phyloP scores from a whole-genome alignment of 2,113 vertebrate species.

The Pseudopipra pipra region DNA sequence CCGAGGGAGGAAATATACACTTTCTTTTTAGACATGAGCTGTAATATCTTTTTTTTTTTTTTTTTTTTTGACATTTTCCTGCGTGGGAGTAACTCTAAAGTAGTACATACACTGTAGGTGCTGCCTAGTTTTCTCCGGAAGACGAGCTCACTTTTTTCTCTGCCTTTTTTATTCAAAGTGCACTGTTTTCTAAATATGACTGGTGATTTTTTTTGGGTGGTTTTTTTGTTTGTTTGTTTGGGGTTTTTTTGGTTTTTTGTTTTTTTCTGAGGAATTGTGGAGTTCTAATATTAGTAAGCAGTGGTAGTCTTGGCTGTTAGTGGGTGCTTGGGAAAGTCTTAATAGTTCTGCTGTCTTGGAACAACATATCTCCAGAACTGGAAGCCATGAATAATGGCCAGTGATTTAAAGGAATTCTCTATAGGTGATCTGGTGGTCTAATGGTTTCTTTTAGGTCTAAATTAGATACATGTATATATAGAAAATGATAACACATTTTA shows the following conservation, averaged over 20 bases:
- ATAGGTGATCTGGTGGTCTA: neutral
- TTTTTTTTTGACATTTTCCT: neutral
- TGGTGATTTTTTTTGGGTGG: neutral
- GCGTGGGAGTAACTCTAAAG: neutral
- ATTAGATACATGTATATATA: neutral
- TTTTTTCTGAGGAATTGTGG: neutral
- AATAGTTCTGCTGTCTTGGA: neutral
- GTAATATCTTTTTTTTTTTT: neutral
- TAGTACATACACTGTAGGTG: neutral
- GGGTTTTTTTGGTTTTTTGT: neutral
- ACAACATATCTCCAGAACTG: neutral
- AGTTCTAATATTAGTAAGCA: neutral
- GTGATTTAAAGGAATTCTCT: neutral
- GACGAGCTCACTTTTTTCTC: neutral
- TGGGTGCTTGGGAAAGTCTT: neutral
- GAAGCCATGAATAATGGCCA: neutral
- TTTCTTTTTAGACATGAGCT: neutral
- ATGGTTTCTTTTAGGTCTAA: neutral
- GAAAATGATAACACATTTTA: neutral
- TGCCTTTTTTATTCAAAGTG: neutral
- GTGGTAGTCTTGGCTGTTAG: neutral
- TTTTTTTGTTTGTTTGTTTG: neutral
- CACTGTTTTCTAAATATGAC: neutral
- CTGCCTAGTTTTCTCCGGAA: neutral
- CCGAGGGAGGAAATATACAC: neutral